Evolutionary conservation across 2,113 vertebrate species (phyloP), one percentile per base, ranked within the genome.

Genomic region (Gobiocypris rarus): DNA sequence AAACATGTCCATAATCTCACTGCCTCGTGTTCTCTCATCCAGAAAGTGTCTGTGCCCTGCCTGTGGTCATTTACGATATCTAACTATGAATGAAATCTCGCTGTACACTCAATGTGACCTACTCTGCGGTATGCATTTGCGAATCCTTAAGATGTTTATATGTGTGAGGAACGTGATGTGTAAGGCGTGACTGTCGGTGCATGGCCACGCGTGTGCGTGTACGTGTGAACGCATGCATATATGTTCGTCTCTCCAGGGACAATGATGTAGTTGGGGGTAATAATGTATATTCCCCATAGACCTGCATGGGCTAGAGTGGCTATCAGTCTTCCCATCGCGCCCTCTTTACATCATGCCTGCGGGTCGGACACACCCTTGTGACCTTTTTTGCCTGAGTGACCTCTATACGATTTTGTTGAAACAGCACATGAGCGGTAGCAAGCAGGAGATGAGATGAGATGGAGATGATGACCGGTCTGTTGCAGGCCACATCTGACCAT

Each of bases 251-350:
- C 84, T 77, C 87, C 76, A 43, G 77, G 69, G 58, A 70, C 77
- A 34, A 48, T 73, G n/a, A 17, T 15, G 71, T 26, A 81, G 52
- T 52, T 24, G 73, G 76, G 71, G 41, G 38, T 7, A 61, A 24
- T 83, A 79, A 85, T 76, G 82, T 83, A 82, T 75, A 75, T 81
- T 88, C 85, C 88, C 85, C 73, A 71, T 24, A 86, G 69, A 89
- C 90, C 90, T 83, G 70, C 86, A 63, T 89, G 86, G 91, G 89
- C 86, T 91, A 70, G 88, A 86, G 88, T 89, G 88, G 87, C 86
- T 88, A 89, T 89, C 91, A 92, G 93, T 95, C 93, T 94, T 94
- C 93, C 94, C 89, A 91, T 92, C 31, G 90, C 89, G 84, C 88
- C 89, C 91, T 91, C 85, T 73, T 84, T 83, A 59, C 26, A 28